Conservation (phyloP, 1,140 invertebrate genomes). For the Dreissena polymorpha region DNA sequence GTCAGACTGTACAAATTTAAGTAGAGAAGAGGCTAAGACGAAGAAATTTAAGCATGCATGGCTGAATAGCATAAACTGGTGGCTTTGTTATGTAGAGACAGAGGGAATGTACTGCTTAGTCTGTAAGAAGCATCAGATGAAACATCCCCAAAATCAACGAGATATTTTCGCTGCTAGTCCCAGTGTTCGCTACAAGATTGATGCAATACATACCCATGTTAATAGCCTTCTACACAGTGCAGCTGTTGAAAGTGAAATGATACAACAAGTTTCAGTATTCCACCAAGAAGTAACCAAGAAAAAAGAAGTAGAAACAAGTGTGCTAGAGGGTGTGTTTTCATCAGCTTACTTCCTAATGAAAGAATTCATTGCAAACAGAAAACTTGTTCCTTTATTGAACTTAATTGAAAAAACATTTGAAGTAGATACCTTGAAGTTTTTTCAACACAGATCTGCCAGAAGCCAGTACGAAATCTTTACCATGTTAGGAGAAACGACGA, state of each 20-base stretch:
- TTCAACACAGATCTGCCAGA: neutral
- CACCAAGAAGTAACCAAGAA: neutral
- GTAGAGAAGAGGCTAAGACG: neutral
- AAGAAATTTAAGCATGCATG: neutral
- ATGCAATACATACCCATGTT: neutral
- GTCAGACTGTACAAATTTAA: neutral
- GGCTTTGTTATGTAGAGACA: neutral
- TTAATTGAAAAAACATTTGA: neutral
- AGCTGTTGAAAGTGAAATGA: neutral
- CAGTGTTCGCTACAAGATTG: neutral
- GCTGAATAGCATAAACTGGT: neutral
- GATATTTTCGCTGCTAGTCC: neutral
- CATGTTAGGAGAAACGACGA: neutral
- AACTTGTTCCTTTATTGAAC: neutral
- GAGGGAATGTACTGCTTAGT: slow-evolving; percentile 10
- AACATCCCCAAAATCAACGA: neutral
- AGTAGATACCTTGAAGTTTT: neutral
- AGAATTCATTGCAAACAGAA: neutral
- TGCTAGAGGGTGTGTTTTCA: neutral
- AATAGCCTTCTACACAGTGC: neutral
- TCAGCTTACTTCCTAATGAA: slow-evolving; percentile 2
- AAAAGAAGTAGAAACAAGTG: neutral
- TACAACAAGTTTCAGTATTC: neutral
- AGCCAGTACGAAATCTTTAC: neutral
- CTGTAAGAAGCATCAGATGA: slow-evolving; percentile 8